phyloP scores from a whole-genome alignment of 2,797 vertebrate genomes.

The Hypotaenidia okinawae region DNA sequence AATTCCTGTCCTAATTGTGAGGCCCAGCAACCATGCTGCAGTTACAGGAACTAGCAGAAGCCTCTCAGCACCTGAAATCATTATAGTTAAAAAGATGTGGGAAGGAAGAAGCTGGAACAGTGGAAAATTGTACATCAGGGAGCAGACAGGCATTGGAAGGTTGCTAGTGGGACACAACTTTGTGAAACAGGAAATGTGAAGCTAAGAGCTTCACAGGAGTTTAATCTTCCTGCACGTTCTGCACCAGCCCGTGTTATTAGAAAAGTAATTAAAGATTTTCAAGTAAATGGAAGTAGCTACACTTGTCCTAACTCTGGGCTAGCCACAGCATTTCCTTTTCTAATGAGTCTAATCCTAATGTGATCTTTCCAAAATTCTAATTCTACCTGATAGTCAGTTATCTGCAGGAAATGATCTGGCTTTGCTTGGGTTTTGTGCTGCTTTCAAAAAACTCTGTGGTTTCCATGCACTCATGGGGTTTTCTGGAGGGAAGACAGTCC shows the following conservation, averaged over 20 bases:
- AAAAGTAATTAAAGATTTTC: not conserved
- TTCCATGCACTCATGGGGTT: not conserved
- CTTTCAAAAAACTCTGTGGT: not conserved
- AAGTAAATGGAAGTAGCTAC: not conserved
- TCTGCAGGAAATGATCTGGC: not conserved
- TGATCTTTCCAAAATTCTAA: not conserved
- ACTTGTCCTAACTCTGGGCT: not conserved
- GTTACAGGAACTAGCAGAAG: not conserved
- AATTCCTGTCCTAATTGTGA: not conserved
- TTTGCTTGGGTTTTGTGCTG: not conserved
- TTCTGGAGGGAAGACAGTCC: not conserved
- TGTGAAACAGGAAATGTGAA: not conserved
- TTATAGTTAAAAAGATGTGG: rapidly evolving
- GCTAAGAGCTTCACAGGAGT: not conserved
- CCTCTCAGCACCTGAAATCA: not conserved
- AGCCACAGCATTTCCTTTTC: not conserved
- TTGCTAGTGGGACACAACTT: not conserved
- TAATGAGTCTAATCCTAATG: not conserved
- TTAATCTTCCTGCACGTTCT: not conserved
- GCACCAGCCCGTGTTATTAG: not conserved
- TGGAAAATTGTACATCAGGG: not conserved
- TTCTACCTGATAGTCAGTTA: not conserved
- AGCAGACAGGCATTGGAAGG: not conserved
- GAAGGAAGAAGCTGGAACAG: not conserved
- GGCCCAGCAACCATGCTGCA: not conserved